Evolutionary conservation across 30 jellyfish, hydroid and myxozoan genomes (phyloP), one percentile per base, ranked within the genome.

Genomic region (Hydractinia symbiolongicarpus): DNA sequence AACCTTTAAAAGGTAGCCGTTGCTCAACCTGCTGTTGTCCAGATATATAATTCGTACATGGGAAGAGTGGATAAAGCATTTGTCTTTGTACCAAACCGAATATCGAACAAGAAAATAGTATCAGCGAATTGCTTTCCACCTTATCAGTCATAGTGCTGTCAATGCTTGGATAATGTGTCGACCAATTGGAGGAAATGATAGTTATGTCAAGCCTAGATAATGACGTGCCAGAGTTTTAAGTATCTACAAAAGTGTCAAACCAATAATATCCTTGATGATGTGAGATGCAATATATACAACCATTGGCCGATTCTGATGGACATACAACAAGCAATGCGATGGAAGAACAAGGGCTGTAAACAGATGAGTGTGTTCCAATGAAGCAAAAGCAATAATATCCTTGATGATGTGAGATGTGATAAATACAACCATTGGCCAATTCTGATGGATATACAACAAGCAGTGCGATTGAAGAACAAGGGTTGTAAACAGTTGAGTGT

Each of bases 41-140:
- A 77, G 61, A 57, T 77, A 57, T 76, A 56, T 77, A 77, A 76
- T 54, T 54, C 61, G 77, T 20, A 51, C 53, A 55, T 55, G 16
- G 40, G 84, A 77, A 54, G 58, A 60, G 21, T 61, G 82, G 40
- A 66, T 53, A 79, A 21, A 79, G 67, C 67, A 60, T 53, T 60
- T 81, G 72, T 67, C 88, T 19, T 60, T 81, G 86, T 68, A 81
- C 67, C 86, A 87, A 86, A 81, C 88, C 73, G 68, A 81, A 66
- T 8, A 61, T 76, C 66, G 86, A 52, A 9, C 82, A 19, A 81
- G 88, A 53, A 81, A 66, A 53, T 81, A 86, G 88, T 81, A 81
- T 68, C 86, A 81, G 73, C 86, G 78, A 81, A 81, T 81, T 81
- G 87, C 88, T n/a, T 14, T 79, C 52, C 87, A 60, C 56, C 84